These are phyloP conservation scores for Drosophila lutescens DNA, from an alignment of 2,888 invertebrate genomes.

Conservation along the genomic window DNA sequence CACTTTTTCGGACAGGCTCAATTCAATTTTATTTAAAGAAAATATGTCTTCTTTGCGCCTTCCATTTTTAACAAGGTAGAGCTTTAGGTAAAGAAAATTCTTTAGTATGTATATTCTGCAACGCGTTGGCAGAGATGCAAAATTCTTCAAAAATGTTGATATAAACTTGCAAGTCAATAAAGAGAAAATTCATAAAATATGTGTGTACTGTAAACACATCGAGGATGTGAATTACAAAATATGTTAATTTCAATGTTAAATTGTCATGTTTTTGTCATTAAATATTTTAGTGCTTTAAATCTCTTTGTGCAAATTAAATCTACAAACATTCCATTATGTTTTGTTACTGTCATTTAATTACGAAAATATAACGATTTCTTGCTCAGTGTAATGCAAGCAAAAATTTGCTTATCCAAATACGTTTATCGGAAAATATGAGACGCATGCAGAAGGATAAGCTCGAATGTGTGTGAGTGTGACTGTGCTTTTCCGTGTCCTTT, in stretches of 20 bases:
- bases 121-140: background rate
- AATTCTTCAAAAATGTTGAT: background rate
- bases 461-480: conserved; percentile 8
- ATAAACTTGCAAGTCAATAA: background rate
- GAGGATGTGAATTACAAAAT: too few relatives aligned
- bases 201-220: background rate
- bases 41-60: background rate
- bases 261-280: background rate
- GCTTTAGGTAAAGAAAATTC: background rate
- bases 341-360: background rate
- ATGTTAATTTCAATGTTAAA: background rate
- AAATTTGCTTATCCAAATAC: conserved; percentile 47
- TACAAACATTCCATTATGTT: too few relatives aligned
- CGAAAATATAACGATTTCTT: background rate
- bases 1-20: too few relatives aligned
- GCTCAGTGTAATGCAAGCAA: conserved; percentile 8
- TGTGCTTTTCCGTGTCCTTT: conserved; percentile 33
- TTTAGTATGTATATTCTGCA: background rate
- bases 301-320: too few relatives aligned
- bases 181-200: background rate
- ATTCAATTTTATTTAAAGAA: background rate
- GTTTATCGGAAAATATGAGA: conserved; percentile 44
- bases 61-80: background rate
- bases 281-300: background rate
- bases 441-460: conserved; percentile 29